Evolutionary conservation across 2,888 invertebrate species (phyloP), one percentile per base, ranked within the genome.

Genomic region (Campoplex nolae): DNA sequence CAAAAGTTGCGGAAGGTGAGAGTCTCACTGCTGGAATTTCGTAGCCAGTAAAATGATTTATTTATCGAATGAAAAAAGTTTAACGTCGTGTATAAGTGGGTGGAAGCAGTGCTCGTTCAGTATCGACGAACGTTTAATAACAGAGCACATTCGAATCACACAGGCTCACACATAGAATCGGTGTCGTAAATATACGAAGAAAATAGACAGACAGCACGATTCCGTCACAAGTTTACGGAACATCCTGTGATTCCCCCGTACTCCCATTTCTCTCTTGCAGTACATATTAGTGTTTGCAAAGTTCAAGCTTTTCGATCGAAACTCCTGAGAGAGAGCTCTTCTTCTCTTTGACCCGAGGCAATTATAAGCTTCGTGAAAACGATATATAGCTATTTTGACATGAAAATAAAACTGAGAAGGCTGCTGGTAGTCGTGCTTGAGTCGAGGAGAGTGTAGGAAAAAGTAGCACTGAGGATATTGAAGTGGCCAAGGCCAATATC

Each of bases 31-130:
- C 16, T n/a, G 28, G 23, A 73, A 11, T 65, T 54, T 62, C 45
- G 62, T 58, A 45, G 56, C 73, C 23, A 74, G 54, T 58, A 42
- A 68, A 81, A 82, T 62, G 7, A 32, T 62, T 82, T 74, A 85
- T 85, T 82, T 85, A 68, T 76, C 76, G 65, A 68, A 76, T 67
- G 67, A 38, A n/a, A 73, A 77, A 85, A 71, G 81, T 85, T 81
- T 73, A 54, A 16, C 81, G 76, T 68, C 77, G 67, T 62, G 48
- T 62, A 51, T 78, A n/a, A 54, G 73, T 62, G 32, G 28, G 32
- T 7, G 32, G 32, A 68, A 23, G 23, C 23, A 42, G 79, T 76
- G 80, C 70, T 80, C 38, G 48, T 48, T 16, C 1, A 48, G 35
- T 38, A 62, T 38, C 32, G 18, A 32, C 58, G 13, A 16, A 48